phyloP scores from a whole-genome alignment of 2,113 vertebrate genomes.

The Ciconia maguari region DNA sequence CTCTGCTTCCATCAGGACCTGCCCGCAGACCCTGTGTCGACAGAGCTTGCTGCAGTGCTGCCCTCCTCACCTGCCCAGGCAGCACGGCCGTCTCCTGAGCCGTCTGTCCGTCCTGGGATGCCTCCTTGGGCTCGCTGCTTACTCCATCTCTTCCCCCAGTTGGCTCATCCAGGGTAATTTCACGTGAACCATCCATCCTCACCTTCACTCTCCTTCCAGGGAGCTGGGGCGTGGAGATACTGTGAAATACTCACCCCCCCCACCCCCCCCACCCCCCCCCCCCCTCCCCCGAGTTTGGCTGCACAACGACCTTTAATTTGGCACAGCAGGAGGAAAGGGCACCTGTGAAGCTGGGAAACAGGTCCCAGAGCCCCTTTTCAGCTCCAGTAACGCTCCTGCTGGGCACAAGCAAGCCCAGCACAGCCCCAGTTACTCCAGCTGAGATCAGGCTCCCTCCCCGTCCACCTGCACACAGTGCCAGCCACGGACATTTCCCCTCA shows the following conservation, averaged over 20 bases:
- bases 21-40: accelerated
- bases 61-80: background rate
- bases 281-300: background rate
- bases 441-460: background rate
- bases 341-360: background rate
- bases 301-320: background rate
- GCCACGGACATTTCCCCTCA: background rate
- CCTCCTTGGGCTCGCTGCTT: background rate
- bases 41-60: background rate
- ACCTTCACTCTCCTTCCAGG: background rate
- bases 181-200: background rate
- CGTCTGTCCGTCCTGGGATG: background rate
- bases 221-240: background rate
- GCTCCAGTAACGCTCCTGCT: accelerated
- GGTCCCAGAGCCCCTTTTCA: background rate
- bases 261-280: too few relatives aligned
- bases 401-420: accelerated
- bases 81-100: background rate
- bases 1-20: background rate
- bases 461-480: accelerated
- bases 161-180: background rate
- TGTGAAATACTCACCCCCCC: background rate
- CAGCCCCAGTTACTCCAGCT: background rate
- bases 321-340: background rate
- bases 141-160: background rate